phyloP scores from a whole-genome alignment of 2,113 vertebrate genomes.

The Hippocampus comes region DNA sequence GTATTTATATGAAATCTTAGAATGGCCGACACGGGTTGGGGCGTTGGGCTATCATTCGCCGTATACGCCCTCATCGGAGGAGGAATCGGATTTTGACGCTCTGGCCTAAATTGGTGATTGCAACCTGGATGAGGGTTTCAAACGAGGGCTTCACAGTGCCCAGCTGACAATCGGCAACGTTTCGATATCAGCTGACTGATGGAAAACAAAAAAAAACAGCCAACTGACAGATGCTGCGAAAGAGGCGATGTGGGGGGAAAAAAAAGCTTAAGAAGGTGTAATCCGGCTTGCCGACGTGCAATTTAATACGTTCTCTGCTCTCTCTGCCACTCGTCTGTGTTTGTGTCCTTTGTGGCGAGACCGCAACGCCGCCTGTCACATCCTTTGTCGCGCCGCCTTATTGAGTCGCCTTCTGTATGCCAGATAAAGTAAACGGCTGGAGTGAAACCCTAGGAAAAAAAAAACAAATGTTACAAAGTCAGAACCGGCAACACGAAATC shows the following conservation, averaged over 20 bases:
- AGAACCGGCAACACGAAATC: not conserved
- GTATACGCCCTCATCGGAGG: too few relatives aligned
- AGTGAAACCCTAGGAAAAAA: not conserved
- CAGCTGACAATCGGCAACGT: conserved; percentile 33
- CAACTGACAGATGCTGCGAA: conserved; percentile 16
- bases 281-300: conserved; percentile 9
- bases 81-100: too few relatives aligned
- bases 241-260: not conserved
- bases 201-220: not conserved
- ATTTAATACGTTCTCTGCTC: conserved; percentile 21
- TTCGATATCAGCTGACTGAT: conserved; percentile 27
- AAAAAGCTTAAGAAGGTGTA: conserved; percentile 27
- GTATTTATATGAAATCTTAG: too few relatives aligned
- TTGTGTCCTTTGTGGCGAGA: not conserved
- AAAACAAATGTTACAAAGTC: not conserved
- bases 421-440: not conserved
- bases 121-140: conserved; percentile 14
- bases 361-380: not conserved
- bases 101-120: conserved; percentile 6
- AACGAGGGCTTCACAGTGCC: conserved; percentile 6
- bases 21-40: too few relatives aligned
- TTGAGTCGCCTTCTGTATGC: conserved; percentile 2
- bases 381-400: not conserved
- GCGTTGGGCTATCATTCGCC: too few relatives aligned
- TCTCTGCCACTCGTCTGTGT: conserved; percentile 2